A percentile compares a stretch with the other conserved stretches of the same genome.
phyloP scores from a whole-genome alignment of 2,888 invertebrate species.

The Cheilosia scutellata region DNA sequence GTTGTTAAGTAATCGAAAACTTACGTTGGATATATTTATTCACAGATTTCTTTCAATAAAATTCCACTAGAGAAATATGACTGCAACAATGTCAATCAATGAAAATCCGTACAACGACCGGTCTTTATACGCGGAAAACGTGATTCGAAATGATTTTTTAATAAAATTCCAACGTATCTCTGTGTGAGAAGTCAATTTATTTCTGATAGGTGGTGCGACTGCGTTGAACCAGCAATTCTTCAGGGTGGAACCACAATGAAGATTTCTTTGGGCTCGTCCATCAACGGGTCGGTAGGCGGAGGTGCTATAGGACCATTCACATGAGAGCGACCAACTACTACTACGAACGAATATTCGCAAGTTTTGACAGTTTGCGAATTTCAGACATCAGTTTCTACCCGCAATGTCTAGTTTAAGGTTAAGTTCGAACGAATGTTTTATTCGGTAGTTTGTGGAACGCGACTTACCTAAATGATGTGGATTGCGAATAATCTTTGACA shows the following conservation, averaged over 20 bases:
- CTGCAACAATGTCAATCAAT: constrained; percentile 28
- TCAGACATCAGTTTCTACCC: too few relatives aligned
- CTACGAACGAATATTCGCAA: too few relatives aligned
- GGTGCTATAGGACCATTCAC: too few relatives aligned
- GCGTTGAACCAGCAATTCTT: not conserved
- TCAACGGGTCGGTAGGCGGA: too few relatives aligned
- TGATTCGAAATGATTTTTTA: constrained; percentile 64
- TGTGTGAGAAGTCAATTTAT: constrained; percentile 6
- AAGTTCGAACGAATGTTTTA: too few relatives aligned
- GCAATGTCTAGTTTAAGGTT: too few relatives aligned
- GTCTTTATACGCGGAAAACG: constrained; percentile 56
- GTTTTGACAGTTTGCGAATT: too few relatives aligned
- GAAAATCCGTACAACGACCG: constrained; percentile 56
- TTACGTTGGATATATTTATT: constrained; percentile 49
- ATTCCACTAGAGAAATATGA: constrained; percentile 30
- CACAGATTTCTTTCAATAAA: constrained; percentile 37
- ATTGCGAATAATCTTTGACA: too few relatives aligned
- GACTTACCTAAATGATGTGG: too few relatives aligned
- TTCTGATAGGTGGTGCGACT: constrained; percentile 27
- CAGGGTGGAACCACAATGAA: constrained; percentile 8
- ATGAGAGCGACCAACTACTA: too few relatives aligned
- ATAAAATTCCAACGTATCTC: constrained; percentile 17
- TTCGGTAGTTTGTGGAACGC: too few relatives aligned
- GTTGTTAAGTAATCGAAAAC: constrained; percentile 3
- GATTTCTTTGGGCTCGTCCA: too few relatives aligned